phyloP scores from a whole-genome alignment of 2,888 invertebrate species.

The Polymixis flavicincta region DNA sequence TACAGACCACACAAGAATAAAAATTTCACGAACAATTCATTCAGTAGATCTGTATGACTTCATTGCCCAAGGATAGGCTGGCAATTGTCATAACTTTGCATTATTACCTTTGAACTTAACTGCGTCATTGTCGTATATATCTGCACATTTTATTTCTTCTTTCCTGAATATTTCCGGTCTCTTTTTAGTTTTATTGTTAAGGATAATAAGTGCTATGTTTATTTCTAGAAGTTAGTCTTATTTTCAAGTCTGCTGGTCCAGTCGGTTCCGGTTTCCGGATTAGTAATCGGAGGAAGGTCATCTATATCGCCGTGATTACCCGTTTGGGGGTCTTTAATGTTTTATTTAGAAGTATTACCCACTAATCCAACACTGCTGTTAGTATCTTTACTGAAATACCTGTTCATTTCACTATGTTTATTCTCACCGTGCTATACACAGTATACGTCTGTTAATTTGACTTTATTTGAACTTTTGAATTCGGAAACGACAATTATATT shows the following conservation, averaged over 20 bases:
- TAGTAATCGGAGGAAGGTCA: conserved; percentile 10
- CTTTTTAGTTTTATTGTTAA: conserved; percentile 51
- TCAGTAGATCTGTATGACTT: conserved; percentile 22
- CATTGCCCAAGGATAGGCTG: conserved; percentile 40
- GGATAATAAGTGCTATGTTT: conserved; percentile 38
- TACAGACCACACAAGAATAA: conserved; percentile 16
- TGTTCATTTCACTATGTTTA: not conserved
- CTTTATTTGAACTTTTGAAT: no score
- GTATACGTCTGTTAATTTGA: no score
- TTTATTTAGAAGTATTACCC: not conserved
- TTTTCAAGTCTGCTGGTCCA: conserved; percentile 15
- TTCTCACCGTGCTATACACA: not conserved
- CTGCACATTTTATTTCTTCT: conserved; percentile 33
- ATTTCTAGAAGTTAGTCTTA: conserved; percentile 13
- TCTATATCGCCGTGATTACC: conserved; percentile 9
- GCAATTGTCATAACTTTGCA: conserved; percentile 43
- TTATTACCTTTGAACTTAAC: conserved; percentile 41
- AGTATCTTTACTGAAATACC: no score
- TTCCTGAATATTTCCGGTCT: conserved; percentile 45
- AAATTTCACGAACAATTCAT: conserved; percentile 34
- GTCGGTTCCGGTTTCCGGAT: conserved; percentile 25
- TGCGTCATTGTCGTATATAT: conserved; percentile 30
- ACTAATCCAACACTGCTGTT: no score
- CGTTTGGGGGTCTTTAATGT: conserved; percentile 8
- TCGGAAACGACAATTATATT: not conserved